Percentiles rank a stretch among this genome's conserved stretches.
phyloP scores from a whole-genome alignment of 1,140 invertebrate genomes.

The Cyrtorhinus lividipennis region DNA sequence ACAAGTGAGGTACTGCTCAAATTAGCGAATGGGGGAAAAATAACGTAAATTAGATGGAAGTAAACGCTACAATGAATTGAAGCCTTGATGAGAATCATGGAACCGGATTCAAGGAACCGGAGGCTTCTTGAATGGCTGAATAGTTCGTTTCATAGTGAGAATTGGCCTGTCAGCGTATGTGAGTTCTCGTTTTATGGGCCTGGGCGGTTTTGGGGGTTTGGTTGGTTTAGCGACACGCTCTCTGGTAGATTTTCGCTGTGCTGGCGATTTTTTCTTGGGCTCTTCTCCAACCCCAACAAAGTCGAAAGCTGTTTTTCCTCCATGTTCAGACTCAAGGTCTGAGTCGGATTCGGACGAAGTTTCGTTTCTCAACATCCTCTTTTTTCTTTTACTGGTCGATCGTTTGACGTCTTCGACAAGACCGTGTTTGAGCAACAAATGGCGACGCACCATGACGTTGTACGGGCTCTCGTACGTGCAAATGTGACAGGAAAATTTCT shows the following conservation, averaged over 20 bases:
- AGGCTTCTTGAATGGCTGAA: not conserved
- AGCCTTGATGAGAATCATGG: too few relatives aligned
- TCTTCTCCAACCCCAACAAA: too few relatives aligned
- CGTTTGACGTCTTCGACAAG: not conserved
- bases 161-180: not conserved
- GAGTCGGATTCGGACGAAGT: too few relatives aligned
- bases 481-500: not conserved
- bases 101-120: too few relatives aligned
- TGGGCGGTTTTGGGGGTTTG: not conserved
- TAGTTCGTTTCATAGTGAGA: not conserved
- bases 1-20: too few relatives aligned
- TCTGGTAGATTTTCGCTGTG: too few relatives aligned
- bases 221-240: too few relatives aligned
- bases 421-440: constrained; percentile 30
- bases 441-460: constrained; percentile 21
- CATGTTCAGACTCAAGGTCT: not conserved
- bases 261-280: too few relatives aligned
- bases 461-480: not conserved
- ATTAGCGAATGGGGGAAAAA: too few relatives aligned
- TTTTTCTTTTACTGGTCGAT: not conserved
- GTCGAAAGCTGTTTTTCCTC: too few relatives aligned
- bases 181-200: not conserved
- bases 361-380: not conserved
- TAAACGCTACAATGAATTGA: too few relatives aligned
- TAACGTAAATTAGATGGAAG: too few relatives aligned